These are phyloP conservation scores for Melieria crassipennis DNA, from an alignment of 2,888 invertebrate genomes.

Conservation along the genomic window DNA sequence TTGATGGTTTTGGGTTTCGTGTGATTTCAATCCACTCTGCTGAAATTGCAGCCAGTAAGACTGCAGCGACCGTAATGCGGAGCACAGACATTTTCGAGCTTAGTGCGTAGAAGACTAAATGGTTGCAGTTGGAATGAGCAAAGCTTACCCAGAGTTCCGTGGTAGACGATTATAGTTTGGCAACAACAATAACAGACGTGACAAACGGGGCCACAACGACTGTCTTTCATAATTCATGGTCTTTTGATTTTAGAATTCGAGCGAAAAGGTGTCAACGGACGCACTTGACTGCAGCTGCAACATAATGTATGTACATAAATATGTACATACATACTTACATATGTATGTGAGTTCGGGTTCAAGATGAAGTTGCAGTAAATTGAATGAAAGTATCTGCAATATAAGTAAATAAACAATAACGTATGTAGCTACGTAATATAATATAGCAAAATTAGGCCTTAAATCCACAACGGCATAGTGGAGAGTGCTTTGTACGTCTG, in stretches of 20 bases:
- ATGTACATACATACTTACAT: background rate
- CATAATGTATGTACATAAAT: background rate
- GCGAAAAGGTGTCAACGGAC: conserved; percentile 47
- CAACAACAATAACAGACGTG: background rate
- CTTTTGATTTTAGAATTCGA: conserved; percentile 1
- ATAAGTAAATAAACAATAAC: too few relatives aligned
- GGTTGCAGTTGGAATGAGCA: too few relatives aligned
- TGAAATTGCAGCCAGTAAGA: background rate
- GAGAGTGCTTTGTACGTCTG: too few relatives aligned
- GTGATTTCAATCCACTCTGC: conserved; percentile 49
- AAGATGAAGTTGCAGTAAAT: too few relatives aligned
- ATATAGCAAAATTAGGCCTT: too few relatives aligned
- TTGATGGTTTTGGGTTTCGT: conserved; percentile 28
- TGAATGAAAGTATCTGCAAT: too few relatives aligned
- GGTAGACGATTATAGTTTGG: background rate
- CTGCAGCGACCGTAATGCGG: too few relatives aligned
- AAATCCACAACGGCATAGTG: too few relatives aligned
- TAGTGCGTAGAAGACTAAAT: too few relatives aligned
- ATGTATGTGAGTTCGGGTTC: background rate
- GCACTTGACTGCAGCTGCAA: conserved; percentile 38
- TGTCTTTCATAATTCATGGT: conserved; percentile 25
- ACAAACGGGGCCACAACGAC: background rate
- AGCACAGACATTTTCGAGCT: too few relatives aligned
- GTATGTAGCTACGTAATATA: too few relatives aligned
- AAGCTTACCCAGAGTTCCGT: background rate